Evolutionary conservation across 2,113 vertebrate species (phyloP).

Genomic region (Laticauda laticaudata): DNA sequence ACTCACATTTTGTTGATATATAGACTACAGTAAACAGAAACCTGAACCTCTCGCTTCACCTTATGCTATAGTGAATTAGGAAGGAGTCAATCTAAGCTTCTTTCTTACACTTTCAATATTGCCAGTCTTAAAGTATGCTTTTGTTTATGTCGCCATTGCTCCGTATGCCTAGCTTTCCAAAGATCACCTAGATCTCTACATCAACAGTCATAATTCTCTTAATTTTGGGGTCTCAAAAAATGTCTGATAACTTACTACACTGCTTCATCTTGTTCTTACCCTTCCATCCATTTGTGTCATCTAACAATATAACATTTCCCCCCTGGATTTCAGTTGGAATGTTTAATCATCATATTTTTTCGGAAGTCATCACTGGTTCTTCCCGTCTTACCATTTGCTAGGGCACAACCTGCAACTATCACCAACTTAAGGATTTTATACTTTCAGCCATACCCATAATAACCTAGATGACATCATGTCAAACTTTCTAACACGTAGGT

Average conservation of each 20-base stretch:
- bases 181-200: background rate
- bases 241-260: background rate
- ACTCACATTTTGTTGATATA: background rate
- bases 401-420: background rate
- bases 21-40: background rate
- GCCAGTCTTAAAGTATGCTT: background rate
- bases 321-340: background rate
- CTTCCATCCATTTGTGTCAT: background rate
- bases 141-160: background rate
- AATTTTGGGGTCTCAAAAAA: background rate
- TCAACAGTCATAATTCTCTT: background rate
- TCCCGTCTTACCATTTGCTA: background rate
- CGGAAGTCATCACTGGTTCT: background rate
- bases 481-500: background rate
- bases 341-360: background rate
- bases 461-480: background rate
- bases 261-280: background rate
- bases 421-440: background rate
- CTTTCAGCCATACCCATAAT: background rate
- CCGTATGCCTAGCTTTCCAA: background rate
- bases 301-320: background rate
- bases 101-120: background rate
- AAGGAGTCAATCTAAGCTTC: background rate
- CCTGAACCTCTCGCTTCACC: background rate
- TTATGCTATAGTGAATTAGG: background rate